A percentile compares a stretch with the other conserved stretches of the same genome.
phyloP scores from a whole-genome alignment of 2,113 vertebrate species.

The Petromus typicus region DNA sequence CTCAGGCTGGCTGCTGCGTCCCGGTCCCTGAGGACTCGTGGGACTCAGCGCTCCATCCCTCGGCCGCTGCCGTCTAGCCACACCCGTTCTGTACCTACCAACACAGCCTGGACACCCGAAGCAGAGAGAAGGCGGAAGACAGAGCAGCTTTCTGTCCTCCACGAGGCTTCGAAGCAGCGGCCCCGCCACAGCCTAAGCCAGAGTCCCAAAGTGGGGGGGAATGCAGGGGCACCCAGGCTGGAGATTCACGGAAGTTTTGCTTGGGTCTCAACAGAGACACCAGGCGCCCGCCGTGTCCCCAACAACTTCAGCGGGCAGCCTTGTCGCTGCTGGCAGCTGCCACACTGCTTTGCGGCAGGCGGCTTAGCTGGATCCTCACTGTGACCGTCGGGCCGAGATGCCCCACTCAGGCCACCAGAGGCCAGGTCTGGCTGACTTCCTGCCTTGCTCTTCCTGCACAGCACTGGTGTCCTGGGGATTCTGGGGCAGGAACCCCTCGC shows the following conservation, averaged over 20 bases:
- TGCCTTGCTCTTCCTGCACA: not conserved
- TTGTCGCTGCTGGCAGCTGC: too few relatives aligned
- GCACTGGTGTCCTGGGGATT: accelerated
- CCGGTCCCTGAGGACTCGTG: accelerated
- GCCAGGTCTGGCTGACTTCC: not conserved
- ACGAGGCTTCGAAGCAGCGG: not conserved
- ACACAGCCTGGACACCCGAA: too few relatives aligned
- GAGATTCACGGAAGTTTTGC: accelerated
- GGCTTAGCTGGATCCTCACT: not conserved
- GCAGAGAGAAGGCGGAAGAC: accelerated
- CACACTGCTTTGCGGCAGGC: not conserved
- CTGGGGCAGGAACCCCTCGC: not conserved
- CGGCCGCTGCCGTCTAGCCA: not conserved
- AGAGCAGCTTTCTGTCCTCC: not conserved
- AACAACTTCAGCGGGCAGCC: not conserved
- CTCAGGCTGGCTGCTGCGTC: not conserved
- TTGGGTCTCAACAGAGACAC: accelerated
- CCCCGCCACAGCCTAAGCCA: not conserved
- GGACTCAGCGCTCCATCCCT: accelerated
- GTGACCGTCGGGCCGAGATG: too few relatives aligned
- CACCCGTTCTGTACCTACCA: accelerated
- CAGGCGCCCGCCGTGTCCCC: not conserved
- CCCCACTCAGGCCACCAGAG: too few relatives aligned
- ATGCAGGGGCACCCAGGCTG: not conserved
- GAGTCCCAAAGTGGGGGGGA: not conserved